Base-by-base conservation (phyloP, 2,888 invertebrate species). In the Rapana venosa region DNA sequence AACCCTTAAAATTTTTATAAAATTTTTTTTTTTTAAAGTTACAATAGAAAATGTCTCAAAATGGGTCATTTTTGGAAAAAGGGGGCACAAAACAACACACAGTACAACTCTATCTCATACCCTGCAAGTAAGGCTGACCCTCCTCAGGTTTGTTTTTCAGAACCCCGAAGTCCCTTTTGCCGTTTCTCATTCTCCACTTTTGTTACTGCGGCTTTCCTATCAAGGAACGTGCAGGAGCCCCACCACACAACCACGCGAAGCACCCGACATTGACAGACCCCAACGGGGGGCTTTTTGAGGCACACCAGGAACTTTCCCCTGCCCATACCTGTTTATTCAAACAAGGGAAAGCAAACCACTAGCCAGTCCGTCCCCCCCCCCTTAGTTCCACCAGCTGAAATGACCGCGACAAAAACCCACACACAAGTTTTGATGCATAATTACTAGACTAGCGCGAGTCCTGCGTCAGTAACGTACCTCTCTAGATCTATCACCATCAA, bases 361-460 rank as follows among this genome's bases (percentile, higher is more conserved):
- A 35, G 84, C 84, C 22, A 84, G n/a, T n/a, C n/a, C n/a, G 36
- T 35, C 47, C 84, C 35, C 35, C 35, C 35, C 84, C 35, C 32
- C 35, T 8, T 13, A 35, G 17, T 32, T 84, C 84, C 6, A 84
- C 35, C 84, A 84, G 35, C 32, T 36, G n/a, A 22, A 84, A 35
- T 84, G 84, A 84, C 84, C 35, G 35, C 84, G 84, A 84, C 84
- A 84, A 36, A 84, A 84, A 35, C n/a, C 84, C 84, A 35, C 84
- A 84, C n/a, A 36, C 35, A 84, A 84, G 84, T 26, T 84, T 84
- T 36, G 84, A 84, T 35, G n/a, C n/a, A n/a, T n/a, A n/a, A n/a
- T n/a, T n/a, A n/a, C n/a, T n/a, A n/a, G n/a, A 1, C 20, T 61
- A 61, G 61, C 61, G 26, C 17, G 70, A 70, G 70, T 70, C 26